Conservation (phyloP, 2,888 invertebrate genomes). For the Colletes collaris region DNA sequence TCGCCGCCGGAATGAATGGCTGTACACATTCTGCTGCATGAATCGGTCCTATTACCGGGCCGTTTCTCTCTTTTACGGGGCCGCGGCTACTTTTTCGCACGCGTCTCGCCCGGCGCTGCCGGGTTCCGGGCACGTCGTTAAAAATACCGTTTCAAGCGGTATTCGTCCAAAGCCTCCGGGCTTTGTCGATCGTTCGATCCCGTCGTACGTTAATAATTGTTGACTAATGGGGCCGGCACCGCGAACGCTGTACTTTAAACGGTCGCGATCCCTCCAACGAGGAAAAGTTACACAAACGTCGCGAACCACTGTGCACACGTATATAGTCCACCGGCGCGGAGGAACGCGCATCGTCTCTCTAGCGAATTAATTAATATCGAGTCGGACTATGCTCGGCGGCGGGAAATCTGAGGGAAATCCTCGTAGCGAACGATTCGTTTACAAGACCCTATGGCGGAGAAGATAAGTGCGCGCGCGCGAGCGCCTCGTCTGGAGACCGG, state of each 20-base stretch:
- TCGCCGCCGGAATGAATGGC: constrained; percentile 52
- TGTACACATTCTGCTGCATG: constrained; percentile 57
- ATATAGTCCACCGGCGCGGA: too few species aligned
- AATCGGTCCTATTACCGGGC: constrained; percentile 53
- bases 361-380: too few species aligned
- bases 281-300: neutral
- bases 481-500: constrained; percentile 48
- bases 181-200: constrained; percentile 50
- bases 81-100: constrained; percentile 45
- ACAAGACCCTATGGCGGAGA: constrained; percentile 25
- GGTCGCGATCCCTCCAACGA: constrained; percentile 14
- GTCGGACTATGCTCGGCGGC: too few species aligned
- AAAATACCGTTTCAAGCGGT: constrained; percentile 51
- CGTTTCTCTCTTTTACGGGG: constrained; percentile 57
- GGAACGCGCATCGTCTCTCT: too few species aligned
- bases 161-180: constrained; percentile 45
- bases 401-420: neutral
- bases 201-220: constrained; percentile 51
- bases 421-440: constrained; percentile 47
- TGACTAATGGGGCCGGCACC: constrained; percentile 43
- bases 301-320: too few species aligned
- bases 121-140: constrained; percentile 38
- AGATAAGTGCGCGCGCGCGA: constrained; percentile 16
- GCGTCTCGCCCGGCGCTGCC: constrained; percentile 35
- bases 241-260: neutral